phyloP scores from a whole-genome alignment of 2,113 vertebrate species.

The Anarrhichthys ocellatus region DNA sequence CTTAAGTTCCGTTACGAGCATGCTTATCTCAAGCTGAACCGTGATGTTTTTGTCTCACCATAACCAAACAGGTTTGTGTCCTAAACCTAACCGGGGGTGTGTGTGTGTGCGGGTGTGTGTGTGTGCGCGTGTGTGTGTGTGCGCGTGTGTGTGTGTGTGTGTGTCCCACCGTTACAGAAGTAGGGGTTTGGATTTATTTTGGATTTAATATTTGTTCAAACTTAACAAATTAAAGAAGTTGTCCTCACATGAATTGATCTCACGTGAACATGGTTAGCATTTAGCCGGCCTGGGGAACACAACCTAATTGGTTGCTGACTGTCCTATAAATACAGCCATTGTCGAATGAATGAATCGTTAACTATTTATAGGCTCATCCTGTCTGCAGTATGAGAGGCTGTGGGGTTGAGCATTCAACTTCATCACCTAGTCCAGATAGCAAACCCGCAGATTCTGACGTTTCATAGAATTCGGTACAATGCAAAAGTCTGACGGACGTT shows the following conservation, averaged over 20 bases:
- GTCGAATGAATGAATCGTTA: background rate
- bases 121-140: background rate
- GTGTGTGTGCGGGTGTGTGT: background rate
- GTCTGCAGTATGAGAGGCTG: slow-evolving; percentile 4
- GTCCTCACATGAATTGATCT: background rate
- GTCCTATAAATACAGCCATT: slow-evolving; percentile 23
- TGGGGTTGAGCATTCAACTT: background rate
- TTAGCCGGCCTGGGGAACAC: background rate
- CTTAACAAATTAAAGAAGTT: background rate
- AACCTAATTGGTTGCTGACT: background rate
- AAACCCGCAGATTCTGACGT: background rate
- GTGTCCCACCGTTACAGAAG: background rate
- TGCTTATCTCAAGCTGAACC: too few relatives aligned
- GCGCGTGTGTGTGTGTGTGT: background rate
- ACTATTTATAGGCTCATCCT: slow-evolving; percentile 3
- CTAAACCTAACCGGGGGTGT: too few relatives aligned
- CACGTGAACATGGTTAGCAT: background rate
- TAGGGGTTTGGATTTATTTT: background rate
- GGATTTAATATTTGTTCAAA: background rate
- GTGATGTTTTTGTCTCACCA: too few relatives aligned
- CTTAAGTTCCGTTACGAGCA: too few relatives aligned
- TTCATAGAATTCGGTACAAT: background rate
- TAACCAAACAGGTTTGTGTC: too few relatives aligned
- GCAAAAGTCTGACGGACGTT: background rate
- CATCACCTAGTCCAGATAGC: background rate